phyloP scores from a whole-genome alignment of 2,113 vertebrate genomes.

The Lutjanus erythropterus region DNA sequence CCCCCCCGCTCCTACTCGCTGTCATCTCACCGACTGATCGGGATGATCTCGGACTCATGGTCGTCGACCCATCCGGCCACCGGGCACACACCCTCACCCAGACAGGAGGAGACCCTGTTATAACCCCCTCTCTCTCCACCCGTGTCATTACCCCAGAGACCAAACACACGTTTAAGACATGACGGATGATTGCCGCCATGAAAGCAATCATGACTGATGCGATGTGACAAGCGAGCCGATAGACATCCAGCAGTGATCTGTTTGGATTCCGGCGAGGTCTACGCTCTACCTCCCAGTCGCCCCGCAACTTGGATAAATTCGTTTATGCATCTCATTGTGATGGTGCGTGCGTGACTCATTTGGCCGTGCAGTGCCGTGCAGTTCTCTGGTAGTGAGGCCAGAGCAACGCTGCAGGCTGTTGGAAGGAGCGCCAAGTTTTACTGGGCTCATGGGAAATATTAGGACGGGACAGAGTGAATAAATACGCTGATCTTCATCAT shows the following conservation, averaged over 20 bases:
- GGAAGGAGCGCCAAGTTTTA: constrained; percentile 10
- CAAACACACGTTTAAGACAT: constrained; percentile 40
- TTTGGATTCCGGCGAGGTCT: constrained; percentile 20
- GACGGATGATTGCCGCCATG: constrained; percentile 28
- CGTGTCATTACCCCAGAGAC: constrained; percentile 20
- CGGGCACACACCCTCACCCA: constrained; percentile 48
- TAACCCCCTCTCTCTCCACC: background rate
- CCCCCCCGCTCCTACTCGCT: constrained; percentile 62
- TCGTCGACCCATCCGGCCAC: constrained; percentile 47
- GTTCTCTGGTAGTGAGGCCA: background rate
- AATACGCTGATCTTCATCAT: background rate
- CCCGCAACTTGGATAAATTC: constrained; percentile 9
- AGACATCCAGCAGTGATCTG: constrained; percentile 30
- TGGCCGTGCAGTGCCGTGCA: constrained; percentile 13
- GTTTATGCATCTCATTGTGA: constrained; percentile 36
- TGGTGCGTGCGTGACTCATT: constrained; percentile 41
- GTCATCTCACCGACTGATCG: constrained; percentile 70
- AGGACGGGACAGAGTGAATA: background rate
- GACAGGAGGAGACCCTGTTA: constrained; percentile 17
- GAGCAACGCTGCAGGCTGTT: constrained; percentile 21
- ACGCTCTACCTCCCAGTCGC: background rate
- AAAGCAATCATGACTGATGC: constrained; percentile 44
- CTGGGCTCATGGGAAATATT: background rate
- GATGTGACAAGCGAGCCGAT: constrained; percentile 40
- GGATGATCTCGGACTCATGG: constrained; percentile 51